phyloP scores from a whole-genome alignment of 2,888 invertebrate species.

The Plebejus argus region DNA sequence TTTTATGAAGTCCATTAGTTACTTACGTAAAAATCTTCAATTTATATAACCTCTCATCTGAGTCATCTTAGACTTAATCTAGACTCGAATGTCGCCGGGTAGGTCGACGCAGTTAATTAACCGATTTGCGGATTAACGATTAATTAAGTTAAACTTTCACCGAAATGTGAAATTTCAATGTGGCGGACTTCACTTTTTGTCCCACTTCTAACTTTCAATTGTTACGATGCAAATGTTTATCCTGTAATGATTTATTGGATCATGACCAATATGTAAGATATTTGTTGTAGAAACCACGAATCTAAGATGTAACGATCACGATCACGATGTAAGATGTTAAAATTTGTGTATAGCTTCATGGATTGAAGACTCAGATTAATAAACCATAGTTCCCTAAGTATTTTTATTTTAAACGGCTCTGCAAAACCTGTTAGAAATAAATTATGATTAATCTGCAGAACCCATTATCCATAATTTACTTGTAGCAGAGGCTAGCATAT shows the following conservation, averaged over 20 bases:
- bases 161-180: slow-evolving; percentile 12
- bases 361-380: no score
- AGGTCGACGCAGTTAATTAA: slow-evolving; percentile 1
- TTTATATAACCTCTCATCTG: background rate
- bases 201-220: slow-evolving; percentile 18
- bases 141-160: slow-evolving; percentile 28
- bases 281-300: no score
- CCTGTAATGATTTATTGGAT: background rate
- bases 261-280: no score
- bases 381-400: no score
- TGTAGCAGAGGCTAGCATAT: no score
- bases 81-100: background rate
- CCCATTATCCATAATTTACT: no score
- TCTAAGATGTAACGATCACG: no score
- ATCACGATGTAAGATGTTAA: no score
- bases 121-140: slow-evolving; percentile 25
- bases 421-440: no score
- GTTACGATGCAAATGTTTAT: background rate
- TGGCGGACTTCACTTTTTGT: slow-evolving; percentile 12
- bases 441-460: no score
- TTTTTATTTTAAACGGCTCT: no score
- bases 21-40: background rate
- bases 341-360: no score
- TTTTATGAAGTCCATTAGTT: background rate
- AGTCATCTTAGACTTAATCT: background rate